phyloP scores from a whole-genome alignment of 2,113 vertebrate genomes.

The Cariama cristata region DNA sequence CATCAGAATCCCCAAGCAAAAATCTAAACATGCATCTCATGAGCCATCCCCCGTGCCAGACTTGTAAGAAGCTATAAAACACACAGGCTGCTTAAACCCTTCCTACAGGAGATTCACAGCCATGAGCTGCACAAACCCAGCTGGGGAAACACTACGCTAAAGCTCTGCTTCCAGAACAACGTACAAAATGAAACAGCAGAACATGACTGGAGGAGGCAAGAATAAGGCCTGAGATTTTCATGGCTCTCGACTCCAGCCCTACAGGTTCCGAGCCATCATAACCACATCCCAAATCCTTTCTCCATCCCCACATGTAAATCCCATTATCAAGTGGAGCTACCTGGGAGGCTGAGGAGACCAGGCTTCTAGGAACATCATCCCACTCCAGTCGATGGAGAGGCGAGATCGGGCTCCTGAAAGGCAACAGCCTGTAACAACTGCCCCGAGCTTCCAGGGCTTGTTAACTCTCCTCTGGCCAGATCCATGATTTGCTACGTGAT shows the following conservation, averaged over 20 bases:
- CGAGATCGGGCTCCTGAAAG: neutral
- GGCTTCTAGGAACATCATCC: neutral
- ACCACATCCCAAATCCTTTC: neutral
- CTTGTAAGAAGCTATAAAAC: neutral
- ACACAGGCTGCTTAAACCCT: neutral
- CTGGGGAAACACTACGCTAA: neutral
- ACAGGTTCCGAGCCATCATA: rapidly evolving
- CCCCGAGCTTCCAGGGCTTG: neutral
- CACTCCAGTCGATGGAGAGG: rapidly evolving
- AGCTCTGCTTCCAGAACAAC: rapidly evolving
- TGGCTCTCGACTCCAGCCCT: neutral
- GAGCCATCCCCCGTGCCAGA: neutral
- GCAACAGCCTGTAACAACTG: neutral
- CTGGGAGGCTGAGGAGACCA: rapidly evolving
- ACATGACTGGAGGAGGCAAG: rapidly evolving
- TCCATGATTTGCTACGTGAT: slow-evolving; percentile 44
- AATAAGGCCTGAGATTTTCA: neutral
- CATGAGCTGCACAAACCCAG: neutral
- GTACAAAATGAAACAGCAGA: neutral
- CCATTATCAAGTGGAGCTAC: neutral
- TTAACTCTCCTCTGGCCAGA: slow-evolving; percentile 33
- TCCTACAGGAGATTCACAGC: neutral
- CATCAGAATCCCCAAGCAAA: neutral
- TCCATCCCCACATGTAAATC: neutral
- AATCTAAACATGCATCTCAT: rapidly evolving